phyloP scores from a whole-genome alignment of 2,888 invertebrate species.

The Conchocele bisecta region DNA sequence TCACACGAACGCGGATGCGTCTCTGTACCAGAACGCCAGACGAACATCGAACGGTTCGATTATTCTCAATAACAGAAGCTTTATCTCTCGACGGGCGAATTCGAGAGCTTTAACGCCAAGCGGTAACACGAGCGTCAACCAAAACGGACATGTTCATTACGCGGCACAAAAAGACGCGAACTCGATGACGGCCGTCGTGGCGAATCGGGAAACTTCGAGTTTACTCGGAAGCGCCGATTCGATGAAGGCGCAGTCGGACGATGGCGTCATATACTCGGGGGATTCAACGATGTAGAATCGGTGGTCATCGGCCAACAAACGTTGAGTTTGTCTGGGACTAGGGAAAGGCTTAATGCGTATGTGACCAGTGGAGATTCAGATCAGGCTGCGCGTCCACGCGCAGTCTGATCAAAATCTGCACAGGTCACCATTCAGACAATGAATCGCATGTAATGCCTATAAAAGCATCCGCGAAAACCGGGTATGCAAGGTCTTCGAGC shows the following conservation, averaged over 20 bases:
- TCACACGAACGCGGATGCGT: not conserved
- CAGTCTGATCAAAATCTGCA: too few relatives aligned
- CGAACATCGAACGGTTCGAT: conserved; percentile 59
- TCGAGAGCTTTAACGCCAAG: conserved; percentile 59
- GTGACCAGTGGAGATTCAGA: too few relatives aligned
- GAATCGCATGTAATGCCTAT: too few relatives aligned
- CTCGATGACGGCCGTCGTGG: conserved; percentile 65
- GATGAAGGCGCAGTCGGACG: conserved; percentile 71
- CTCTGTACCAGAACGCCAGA: conserved; percentile 47
- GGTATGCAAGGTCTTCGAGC: too few relatives aligned
- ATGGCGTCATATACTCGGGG: conserved; percentile 70
- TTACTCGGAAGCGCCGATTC: conserved; percentile 61
- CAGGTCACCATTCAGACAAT: too few relatives aligned
- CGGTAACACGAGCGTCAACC: conserved; percentile 35
- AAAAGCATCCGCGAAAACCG: too few relatives aligned
- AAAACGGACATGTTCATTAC: conserved; percentile 20
- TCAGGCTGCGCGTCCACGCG: too few relatives aligned
- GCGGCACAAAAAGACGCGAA: conserved; percentile 61
- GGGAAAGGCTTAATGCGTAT: too few relatives aligned
- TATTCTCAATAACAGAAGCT: conserved; percentile 52
- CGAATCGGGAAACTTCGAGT: conserved; percentile 63
- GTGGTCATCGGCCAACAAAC: too few relatives aligned
- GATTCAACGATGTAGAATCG: conserved; percentile 61
- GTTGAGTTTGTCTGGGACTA: too few relatives aligned
- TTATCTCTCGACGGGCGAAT: conserved; percentile 51